A percentile compares a stretch with the other conserved stretches of the same genome.
phyloP scores from a whole-genome alignment of 2,113 vertebrate species.

The Scophthalmus maximus region DNA sequence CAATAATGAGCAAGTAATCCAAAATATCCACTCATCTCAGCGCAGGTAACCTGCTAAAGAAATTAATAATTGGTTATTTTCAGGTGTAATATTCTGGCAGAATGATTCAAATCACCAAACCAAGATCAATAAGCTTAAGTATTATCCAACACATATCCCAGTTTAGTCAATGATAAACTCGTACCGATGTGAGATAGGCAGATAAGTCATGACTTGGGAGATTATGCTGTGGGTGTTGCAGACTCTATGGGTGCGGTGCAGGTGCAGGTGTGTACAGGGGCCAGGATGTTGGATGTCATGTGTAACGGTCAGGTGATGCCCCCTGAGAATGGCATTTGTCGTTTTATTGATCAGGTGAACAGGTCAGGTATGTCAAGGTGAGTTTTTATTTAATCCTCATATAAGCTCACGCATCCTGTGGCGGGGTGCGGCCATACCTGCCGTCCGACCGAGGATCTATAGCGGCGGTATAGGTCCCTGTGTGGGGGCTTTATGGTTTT shows the following conservation, averaged over 20 bases:
- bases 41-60: too few species aligned
- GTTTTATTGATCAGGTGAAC: too few species aligned
- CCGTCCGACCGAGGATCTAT: neutral
- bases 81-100: too few species aligned
- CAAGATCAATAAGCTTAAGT: neutral
- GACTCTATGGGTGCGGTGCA: constrained; percentile 30
- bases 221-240: too few species aligned
- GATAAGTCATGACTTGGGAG: neutral
- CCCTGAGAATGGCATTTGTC: neutral
- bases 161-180: constrained; percentile 45
- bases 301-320: neutral
- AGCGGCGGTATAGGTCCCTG: neutral
- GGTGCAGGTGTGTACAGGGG: too few species aligned
- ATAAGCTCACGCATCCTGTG: too few species aligned
- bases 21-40: too few species aligned
- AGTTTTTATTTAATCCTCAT: too few species aligned
- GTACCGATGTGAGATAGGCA: constrained; percentile 6
- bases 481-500: constrained; percentile 45
- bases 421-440: too few species aligned
- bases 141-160: neutral
- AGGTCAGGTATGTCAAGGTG: neutral
- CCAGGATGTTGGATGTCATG: too few species aligned
- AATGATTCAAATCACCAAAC: neutral
- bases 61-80: too few species aligned
- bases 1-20: neutral